Evolutionary conservation across 2,888 invertebrate genomes (phyloP).

Genomic region (Ellobium chinense): DNA sequence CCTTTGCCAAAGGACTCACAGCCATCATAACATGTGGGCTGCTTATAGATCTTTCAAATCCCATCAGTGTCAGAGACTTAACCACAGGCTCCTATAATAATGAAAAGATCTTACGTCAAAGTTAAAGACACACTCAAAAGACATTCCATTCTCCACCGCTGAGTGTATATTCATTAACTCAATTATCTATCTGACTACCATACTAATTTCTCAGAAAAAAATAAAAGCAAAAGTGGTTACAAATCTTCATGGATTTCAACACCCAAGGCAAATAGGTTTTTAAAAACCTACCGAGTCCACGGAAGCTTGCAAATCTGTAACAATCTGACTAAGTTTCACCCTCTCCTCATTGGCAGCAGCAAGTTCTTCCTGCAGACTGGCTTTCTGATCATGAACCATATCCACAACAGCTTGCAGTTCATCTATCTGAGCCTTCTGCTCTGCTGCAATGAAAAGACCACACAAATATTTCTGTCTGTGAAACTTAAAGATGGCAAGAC

Average conservation of each 20-base stretch:
- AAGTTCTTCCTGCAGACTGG: slow-evolving; percentile 43
- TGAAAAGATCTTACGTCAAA: too few species aligned
- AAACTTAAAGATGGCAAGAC: too few species aligned
- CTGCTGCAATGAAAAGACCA: slow-evolving; percentile 38
- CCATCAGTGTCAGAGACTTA: too few species aligned
- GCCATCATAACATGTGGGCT: too few species aligned
- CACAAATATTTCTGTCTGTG: too few species aligned
- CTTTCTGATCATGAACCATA: slow-evolving; percentile 45
- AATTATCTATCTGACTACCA: too few species aligned
- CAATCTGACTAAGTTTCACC: slow-evolving; percentile 47
- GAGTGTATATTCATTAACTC: too few species aligned
- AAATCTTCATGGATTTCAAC: neutral
- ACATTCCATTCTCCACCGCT: too few species aligned
- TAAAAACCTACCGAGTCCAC: slow-evolving; percentile 49
- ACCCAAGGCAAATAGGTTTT: neutral
- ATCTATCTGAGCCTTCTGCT: slow-evolving; percentile 65
- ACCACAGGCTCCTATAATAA: too few species aligned
- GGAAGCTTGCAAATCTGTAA: slow-evolving; percentile 49
- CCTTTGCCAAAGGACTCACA: too few species aligned
- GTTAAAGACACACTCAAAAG: too few species aligned
- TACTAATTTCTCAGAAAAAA: neutral
- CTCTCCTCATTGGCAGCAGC: slow-evolving; percentile 49
- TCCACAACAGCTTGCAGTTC: slow-evolving; percentile 51
- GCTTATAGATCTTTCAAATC: too few species aligned
- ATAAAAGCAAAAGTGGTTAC: neutral